Evolutionary conservation across 2,888 invertebrate species (phyloP).

Genomic region (Amblyteles armatorius): DNA sequence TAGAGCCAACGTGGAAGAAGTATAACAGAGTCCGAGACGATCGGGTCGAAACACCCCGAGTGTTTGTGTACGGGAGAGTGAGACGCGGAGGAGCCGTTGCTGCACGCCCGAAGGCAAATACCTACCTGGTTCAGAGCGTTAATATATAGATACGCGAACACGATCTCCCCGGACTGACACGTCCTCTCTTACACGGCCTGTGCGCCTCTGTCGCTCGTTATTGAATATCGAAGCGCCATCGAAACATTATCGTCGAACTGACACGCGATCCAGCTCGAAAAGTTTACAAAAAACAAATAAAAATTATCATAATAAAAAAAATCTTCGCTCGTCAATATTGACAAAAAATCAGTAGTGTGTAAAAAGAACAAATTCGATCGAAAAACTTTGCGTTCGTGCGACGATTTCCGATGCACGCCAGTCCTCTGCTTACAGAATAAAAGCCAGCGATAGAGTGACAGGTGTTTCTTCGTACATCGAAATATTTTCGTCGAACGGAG

Average conservation of each 20-base stretch:
- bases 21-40: constrained; percentile 16
- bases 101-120: constrained; percentile 68
- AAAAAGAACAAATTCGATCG: not conserved
- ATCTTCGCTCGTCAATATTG: not conserved
- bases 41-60: constrained; percentile 14
- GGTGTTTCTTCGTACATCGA: constrained; percentile 63
- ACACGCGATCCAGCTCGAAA: constrained; percentile 3
- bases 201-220: constrained; percentile 8
- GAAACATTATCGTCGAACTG: constrained; percentile 31
- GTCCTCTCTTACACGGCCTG: constrained; percentile 38
- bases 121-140: constrained; percentile 63
- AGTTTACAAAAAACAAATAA: not conserved
- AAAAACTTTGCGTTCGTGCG: not conserved
- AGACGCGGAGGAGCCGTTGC: constrained; percentile 23
- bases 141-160: constrained; percentile 51
- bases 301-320: not conserved
- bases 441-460: constrained; percentile 62
- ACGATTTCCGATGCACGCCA: not conserved
- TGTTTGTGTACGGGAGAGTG: constrained; percentile 46
- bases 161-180: constrained; percentile 65
- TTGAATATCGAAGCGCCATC: constrained; percentile 36
- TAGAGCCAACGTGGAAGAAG: constrained; percentile 3
- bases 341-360: not conserved
- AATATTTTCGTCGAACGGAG: not conserved
- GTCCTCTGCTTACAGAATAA: constrained; percentile 2